These are phyloP conservation scores for Cydia strobilella DNA, from an alignment of 1,140 invertebrate species.

Conservation along the genomic window DNA sequence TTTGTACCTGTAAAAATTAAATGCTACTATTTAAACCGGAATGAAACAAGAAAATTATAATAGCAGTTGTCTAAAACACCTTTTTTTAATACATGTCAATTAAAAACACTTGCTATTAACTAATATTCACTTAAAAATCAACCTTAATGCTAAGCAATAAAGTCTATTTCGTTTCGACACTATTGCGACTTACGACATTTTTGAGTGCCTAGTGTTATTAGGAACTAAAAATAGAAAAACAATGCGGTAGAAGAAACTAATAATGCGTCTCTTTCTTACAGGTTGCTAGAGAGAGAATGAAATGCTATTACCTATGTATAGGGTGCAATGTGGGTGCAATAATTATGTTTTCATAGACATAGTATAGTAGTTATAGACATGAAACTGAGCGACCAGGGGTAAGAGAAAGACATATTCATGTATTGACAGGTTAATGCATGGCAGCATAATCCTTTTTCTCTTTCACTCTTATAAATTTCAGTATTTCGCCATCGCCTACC, in stretches of 20 bases:
- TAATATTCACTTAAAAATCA: not conserved
- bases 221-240: not conserved
- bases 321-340: too few species aligned
- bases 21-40: too few species aligned
- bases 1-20: too few species aligned
- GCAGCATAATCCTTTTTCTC: too few species aligned
- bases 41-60: not conserved
- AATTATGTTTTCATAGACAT: too few species aligned
- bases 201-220: not conserved
- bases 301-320: not conserved
- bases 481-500: too few species aligned
- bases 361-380: too few species aligned
- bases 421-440: too few species aligned
- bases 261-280: not conserved
- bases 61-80: not conserved
- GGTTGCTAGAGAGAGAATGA: not conserved
- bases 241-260: not conserved
- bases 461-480: too few species aligned
- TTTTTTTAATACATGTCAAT: conserved; percentile 10
- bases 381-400: too few species aligned
- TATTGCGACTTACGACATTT: not conserved
- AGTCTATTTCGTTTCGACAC: not conserved
- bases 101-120: not conserved
- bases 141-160: not conserved
- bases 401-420: too few species aligned